A percentile compares a stretch with the other conserved stretches of the same genome.
These are phyloP conservation scores for Tiphia femorata DNA, from an alignment of 2,888 invertebrate species.

Conservation along the genomic window DNA sequence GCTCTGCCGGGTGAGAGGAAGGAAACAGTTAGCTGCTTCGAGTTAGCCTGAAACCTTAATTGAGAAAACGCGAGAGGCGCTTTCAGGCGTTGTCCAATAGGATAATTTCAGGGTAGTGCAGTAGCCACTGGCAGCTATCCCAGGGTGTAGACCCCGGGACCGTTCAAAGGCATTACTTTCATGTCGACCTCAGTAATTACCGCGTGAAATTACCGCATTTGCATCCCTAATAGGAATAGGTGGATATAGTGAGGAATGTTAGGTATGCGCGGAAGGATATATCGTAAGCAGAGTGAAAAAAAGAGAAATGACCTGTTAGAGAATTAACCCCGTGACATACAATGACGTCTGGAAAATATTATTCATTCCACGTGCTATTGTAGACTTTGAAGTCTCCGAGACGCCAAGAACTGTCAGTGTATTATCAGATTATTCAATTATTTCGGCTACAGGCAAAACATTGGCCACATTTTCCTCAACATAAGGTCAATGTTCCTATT, in stretches of 20 bases:
- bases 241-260: constrained; percentile 52
- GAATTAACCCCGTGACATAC: constrained; percentile 45
- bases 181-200: constrained; percentile 52
- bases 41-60: constrained; percentile 32
- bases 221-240: constrained; percentile 59
- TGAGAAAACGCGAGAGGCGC: constrained; percentile 34
- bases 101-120: constrained; percentile 46
- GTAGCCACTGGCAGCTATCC: constrained; percentile 31
- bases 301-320: neutral
- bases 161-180: constrained; percentile 54
- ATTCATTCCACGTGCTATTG: too few relatives aligned
- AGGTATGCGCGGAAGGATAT: constrained; percentile 45
- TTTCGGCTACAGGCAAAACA: too few relatives aligned
- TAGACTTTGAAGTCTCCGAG: too few relatives aligned
- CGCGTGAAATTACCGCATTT: constrained; percentile 57
- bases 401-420: too few relatives aligned
- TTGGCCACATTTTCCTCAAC: too few relatives aligned
- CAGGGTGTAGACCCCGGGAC: constrained; percentile 23
- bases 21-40: constrained; percentile 19
- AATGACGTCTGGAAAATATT: too few relatives aligned
- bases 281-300: constrained; percentile 19
- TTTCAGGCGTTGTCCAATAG: constrained; percentile 33
- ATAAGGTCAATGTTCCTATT: too few relatives aligned
- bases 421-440: too few relatives aligned
- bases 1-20: neutral